phyloP scores from a whole-genome alignment of 2,888 invertebrate species.

The Strigamia transsilvanica region DNA sequence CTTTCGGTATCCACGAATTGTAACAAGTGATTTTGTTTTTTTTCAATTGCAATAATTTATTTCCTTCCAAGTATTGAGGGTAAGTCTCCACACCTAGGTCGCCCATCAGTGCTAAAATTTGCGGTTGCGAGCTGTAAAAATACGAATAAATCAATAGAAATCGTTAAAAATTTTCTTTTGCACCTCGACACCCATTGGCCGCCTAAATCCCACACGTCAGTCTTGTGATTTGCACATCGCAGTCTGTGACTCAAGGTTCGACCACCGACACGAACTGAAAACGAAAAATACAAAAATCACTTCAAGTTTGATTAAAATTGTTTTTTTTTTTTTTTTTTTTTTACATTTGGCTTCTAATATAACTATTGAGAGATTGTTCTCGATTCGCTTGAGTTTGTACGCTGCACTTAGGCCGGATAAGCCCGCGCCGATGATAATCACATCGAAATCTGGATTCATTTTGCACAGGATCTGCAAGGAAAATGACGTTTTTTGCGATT shows the following conservation, averaged over 20 bases:
- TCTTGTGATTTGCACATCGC: background rate
- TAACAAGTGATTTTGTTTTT: background rate
- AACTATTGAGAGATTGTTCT: background rate
- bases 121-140: background rate
- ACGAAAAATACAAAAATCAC: background rate
- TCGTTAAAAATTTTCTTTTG: background rate
- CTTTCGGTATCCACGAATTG: background rate
- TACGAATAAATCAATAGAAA: background rate
- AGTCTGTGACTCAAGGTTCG: constrained; percentile 30
- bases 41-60: background rate
- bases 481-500: background rate
- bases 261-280: constrained; percentile 40
- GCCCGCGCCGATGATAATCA: background rate
- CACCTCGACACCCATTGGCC: constrained; percentile 50
- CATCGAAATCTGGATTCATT: background rate
- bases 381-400: background rate
- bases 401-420: background rate
- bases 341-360: constrained; percentile 37
- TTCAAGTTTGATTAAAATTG: background rate
- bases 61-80: background rate
- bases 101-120: background rate
- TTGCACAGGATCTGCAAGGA: background rate
- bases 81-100: background rate
- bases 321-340: too few species aligned
- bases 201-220: constrained; percentile 37